These are phyloP conservation scores for Capitella teleta DNA, from an alignment of 1,140 invertebrate species.

Conservation along the genomic window DNA sequence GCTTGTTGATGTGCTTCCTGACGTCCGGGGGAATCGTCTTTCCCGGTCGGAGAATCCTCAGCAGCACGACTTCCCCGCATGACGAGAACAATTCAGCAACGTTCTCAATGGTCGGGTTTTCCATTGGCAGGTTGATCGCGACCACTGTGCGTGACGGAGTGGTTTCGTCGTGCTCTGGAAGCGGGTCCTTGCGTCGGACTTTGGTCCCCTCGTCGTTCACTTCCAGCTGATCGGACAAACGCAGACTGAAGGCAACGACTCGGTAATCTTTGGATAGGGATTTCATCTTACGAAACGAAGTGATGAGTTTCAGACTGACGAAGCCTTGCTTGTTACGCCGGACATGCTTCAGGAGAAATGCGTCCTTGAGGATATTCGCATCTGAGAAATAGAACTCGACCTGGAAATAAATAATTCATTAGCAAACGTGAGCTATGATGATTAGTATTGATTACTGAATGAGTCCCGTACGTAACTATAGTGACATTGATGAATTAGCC, in stretches of 20 bases:
- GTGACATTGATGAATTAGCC: neutral
- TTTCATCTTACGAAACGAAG: constrained; percentile 67
- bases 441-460: neutral
- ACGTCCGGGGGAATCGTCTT: constrained; percentile 78
- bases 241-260: constrained; percentile 71
- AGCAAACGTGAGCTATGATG: too few species aligned
- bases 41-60: constrained; percentile 71
- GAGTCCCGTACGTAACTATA: neutral
- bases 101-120: constrained; percentile 71
- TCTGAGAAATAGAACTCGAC: constrained; percentile 80
- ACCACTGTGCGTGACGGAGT: constrained; percentile 77
- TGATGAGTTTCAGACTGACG: constrained; percentile 85
- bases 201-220: constrained; percentile 85
- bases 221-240: constrained; percentile 65
- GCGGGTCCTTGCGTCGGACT: constrained; percentile 66
- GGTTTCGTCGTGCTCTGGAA: constrained; percentile 82
- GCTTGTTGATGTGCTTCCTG: constrained; percentile 74
- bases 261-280: constrained; percentile 79
- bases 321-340: constrained; percentile 87
- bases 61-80: constrained; percentile 76
- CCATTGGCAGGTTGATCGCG: constrained; percentile 70
- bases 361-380: constrained; percentile 85
- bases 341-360: constrained; percentile 87
- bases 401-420: too few species aligned
- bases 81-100: constrained; percentile 75